phyloP scores from a whole-genome alignment of 2,113 vertebrate species.

The Melanostigma gelatinosum region DNA sequence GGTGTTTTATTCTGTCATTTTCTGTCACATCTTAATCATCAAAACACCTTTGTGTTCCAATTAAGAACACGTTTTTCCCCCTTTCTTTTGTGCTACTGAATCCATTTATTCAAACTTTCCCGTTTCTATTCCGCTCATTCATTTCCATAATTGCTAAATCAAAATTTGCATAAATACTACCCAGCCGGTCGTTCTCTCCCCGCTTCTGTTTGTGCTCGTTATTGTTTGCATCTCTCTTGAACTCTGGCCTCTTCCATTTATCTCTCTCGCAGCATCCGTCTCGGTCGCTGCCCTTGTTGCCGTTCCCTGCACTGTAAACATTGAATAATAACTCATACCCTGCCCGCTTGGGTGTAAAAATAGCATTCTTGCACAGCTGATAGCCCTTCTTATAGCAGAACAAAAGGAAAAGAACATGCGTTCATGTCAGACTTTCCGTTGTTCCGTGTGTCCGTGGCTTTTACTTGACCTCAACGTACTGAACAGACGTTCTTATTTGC shows the following conservation, averaged over 20 bases:
- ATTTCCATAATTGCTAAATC: conserved; percentile 56
- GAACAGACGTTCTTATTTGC: conserved; percentile 4
- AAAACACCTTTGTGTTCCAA: conserved; percentile 1
- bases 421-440: neutral
- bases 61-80: neutral
- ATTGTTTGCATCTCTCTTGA: conserved; percentile 49
- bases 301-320: conserved; percentile 31
- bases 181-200: conserved; percentile 33
- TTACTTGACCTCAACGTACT: neutral
- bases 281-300: conserved; percentile 22
- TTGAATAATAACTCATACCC: conserved; percentile 33
- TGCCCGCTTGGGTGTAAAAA: neutral
- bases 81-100: conserved; percentile 1
- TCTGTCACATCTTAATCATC: conserved; percentile 18
- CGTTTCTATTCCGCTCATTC: conserved; percentile 19
- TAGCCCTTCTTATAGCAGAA: neutral
- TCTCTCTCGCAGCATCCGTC: conserved; percentile 24
- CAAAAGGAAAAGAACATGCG: neutral
- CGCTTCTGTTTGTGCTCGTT: conserved; percentile 36
- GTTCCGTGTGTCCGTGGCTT: neutral
- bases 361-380: conserved; percentile 8
- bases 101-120: conserved; percentile 17
- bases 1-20: neutral
- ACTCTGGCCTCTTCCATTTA: conserved; percentile 52
- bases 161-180: conserved; percentile 55